Evolutionary conservation across 2,888 invertebrate genomes (phyloP).

Genomic region (Venustoraphidia nigricollis): DNA sequence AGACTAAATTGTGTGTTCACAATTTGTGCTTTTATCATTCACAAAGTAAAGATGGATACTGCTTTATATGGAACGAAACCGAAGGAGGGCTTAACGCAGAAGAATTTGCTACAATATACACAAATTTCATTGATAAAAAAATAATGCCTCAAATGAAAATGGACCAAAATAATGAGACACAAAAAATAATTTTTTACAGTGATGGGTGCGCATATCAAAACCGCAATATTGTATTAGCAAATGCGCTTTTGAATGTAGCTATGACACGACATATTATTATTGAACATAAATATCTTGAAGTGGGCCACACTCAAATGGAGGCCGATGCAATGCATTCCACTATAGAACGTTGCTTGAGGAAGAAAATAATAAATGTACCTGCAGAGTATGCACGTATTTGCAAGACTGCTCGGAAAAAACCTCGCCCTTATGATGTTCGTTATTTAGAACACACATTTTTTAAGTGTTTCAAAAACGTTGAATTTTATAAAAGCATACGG

Average conservation of each 20-base stretch:
- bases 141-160: neutral
- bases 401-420: conserved; percentile 11
- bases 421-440: conserved; percentile 12
- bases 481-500: conserved; percentile 3
- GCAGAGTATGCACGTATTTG: conserved; percentile 11
- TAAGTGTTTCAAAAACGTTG: conserved; percentile 1
- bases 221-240: conserved; percentile 11
- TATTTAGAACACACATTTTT: conserved; percentile 10
- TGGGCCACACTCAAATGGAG: conserved; percentile 18
- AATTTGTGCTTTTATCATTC: conserved; percentile 10
- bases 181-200: neutral
- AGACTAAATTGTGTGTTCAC: conserved; percentile 12
- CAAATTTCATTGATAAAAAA: conserved; percentile 5
- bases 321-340: conserved; percentile 15
- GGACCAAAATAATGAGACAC: neutral
- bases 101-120: conserved; percentile 7
- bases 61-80: conserved; percentile 10
- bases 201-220: conserved; percentile 4
- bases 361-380: conserved; percentile 11
- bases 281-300: conserved; percentile 17
- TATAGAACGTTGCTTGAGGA: conserved; percentile 13
- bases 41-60: conserved; percentile 8
- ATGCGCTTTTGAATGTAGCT: conserved; percentile 14
- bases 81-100: conserved; percentile 10
- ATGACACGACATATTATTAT: conserved; percentile 11